Evolutionary conservation across 1,140 invertebrate species (phyloP).

Genomic region (Conus ventricosus): DNA sequence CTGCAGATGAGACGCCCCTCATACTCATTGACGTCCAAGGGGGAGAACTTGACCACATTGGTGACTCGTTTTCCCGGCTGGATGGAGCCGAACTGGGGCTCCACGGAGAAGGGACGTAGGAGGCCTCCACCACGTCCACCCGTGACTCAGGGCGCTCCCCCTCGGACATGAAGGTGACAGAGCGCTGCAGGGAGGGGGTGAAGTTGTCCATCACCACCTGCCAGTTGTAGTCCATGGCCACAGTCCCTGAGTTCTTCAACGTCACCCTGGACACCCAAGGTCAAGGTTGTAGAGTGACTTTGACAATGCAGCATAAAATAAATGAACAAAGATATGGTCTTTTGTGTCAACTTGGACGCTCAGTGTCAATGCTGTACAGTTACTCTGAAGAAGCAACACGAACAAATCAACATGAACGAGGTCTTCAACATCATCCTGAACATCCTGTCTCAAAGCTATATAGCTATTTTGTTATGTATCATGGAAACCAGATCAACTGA

Average conservation of each 20-base stretch:
- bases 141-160: constrained; percentile 63
- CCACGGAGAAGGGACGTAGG: constrained; percentile 70
- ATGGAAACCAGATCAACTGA: too few species aligned
- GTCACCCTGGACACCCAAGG: constrained; percentile 56
- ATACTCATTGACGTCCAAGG: constrained; percentile 74
- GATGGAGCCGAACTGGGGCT: constrained; percentile 71
- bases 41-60: constrained; percentile 73
- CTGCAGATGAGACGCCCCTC: constrained; percentile 73
- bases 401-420: too few species aligned
- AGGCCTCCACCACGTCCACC: constrained; percentile 61
- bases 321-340: too few species aligned
- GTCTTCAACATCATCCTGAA: too few species aligned
- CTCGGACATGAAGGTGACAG: constrained; percentile 70
- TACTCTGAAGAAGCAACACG: too few species aligned
- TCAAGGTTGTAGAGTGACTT: too few species aligned
- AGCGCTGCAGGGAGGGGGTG: constrained; percentile 60
- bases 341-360: too few species aligned
- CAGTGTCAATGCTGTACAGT: too few species aligned
- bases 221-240: constrained; percentile 73
- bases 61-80: constrained; percentile 63
- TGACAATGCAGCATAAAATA: too few species aligned
- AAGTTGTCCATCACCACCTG: constrained; percentile 73
- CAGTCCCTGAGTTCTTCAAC: constrained; percentile 68
- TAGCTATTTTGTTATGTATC: too few species aligned
- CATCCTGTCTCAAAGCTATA: too few species aligned